Base-by-base conservation (phyloP, 2,888 invertebrate species). In the Teleogryllus oceanicus region DNA sequence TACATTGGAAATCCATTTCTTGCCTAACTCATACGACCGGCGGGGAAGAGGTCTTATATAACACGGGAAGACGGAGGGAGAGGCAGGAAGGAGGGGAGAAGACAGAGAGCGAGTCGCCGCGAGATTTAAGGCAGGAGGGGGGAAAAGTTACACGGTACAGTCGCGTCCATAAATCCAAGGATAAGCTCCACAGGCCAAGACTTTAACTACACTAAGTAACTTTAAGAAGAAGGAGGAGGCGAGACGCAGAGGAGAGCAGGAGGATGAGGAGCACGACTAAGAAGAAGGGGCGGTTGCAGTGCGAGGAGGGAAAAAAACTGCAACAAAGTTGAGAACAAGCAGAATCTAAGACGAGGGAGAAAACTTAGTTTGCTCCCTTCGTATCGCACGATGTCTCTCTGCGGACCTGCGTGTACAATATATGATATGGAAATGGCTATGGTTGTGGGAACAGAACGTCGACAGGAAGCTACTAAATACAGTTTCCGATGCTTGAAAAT, bases 1-100 rank as follows among this genome's bases (percentile, higher is more conserved):
- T 62, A 62, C 62, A 62, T 62, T n/a, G 62, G 62, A n/a, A 62
- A 62, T 62, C 62, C 62, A 62, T 62, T 62, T 62, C 62, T 62
- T 62, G 62, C 62, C 62, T 62, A 62, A 62, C 62, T 62, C 62
- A 62, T 62, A 62, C 16, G 62, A 62, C 62, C 62, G 62, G 62
- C 62, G 62, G 62, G 10, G 62, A 37, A 16, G 62, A 62, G 62
- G n/a, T 62, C 62, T 62, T 62, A 62, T 62, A 62, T 62, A 62
- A 62, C 62, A 62, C 62, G 11, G n/a, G n/a, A 62, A n/a, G 62
- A 62, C 4, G 62, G 62, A n/a, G n/a, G 62, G n/a, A 62, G 62
- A 62, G 37, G 37, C 37, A 37, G 37, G 37, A 62, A 62, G 62
- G 62, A 62, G 62, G 62, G 62, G 62, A 62, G 62, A 62, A 62